phyloP scores from a whole-genome alignment of 2,797 vertebrate genomes.

The Anas bahamensis region DNA sequence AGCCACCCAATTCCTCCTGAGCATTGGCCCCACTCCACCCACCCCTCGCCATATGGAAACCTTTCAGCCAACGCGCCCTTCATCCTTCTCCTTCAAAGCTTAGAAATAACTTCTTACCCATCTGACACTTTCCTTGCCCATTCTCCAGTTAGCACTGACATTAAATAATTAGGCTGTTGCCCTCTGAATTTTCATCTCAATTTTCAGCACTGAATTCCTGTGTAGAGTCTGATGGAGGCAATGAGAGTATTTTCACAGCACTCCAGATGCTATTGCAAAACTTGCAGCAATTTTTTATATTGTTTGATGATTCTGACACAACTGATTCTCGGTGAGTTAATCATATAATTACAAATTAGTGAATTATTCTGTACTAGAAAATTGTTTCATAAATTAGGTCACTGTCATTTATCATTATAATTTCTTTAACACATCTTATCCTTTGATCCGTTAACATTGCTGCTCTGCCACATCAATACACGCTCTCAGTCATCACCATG shows the following conservation, averaged over 20 bases:
- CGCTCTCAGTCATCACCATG: not conserved
- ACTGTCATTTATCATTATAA: conserved; percentile 56
- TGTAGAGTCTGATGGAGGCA: not conserved
- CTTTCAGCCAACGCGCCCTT: rapidly evolving
- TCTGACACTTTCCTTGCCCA: not conserved
- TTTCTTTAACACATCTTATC: conserved; percentile 49
- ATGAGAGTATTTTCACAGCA: not conserved
- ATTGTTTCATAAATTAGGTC: conserved; percentile 68
- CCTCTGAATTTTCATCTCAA: not conserved
- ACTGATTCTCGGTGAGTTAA: conserved; percentile 57
- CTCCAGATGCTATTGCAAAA: not conserved
- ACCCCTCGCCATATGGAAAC: not conserved
- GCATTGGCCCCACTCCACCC: not conserved
- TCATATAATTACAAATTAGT: conserved; percentile 60
- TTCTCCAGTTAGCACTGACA: not conserved
- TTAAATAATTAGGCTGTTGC: not conserved
- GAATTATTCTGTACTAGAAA: conserved; percentile 47
- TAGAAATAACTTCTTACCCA: not conserved
- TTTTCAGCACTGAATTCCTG: not conserved
- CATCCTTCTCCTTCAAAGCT: not conserved
- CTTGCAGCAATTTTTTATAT: not conserved
- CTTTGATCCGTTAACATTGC: not conserved
- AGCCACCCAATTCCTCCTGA: not conserved
- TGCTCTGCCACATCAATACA: not conserved
- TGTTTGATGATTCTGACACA: conserved; percentile 29